Percentiles rank a stretch among this genome's conserved stretches.
Conservation (phyloP, 2,888 invertebrate species). For the Pollenia angustigena region DNA sequence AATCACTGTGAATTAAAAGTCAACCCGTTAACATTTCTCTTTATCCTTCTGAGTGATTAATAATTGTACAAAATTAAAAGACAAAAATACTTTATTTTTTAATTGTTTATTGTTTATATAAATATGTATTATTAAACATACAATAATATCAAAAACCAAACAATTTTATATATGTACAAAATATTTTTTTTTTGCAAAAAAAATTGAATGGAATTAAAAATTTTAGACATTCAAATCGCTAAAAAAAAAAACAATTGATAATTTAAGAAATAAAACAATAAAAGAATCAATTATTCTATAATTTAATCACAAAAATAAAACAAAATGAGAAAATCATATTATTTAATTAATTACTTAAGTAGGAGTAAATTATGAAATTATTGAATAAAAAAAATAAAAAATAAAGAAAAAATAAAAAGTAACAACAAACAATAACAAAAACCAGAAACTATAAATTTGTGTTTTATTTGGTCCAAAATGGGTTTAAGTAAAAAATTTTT, state of each 20-base stretch:
- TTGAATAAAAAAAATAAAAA: slow-evolving; percentile 59
- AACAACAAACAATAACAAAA: slow-evolving; percentile 35
- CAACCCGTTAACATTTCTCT: not conserved
- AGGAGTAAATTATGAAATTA: slow-evolving; percentile 68
- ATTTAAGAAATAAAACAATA: slow-evolving; percentile 50
- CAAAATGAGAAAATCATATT: slow-evolving; percentile 58
- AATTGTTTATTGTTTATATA: slow-evolving; percentile 14
- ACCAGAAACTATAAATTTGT: not conserved
- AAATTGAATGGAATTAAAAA: slow-evolving; percentile 53
- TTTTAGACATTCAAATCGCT: slow-evolving; percentile 59
- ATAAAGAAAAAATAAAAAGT: slow-evolving; percentile 33
- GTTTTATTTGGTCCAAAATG: slow-evolving; percentile 14
- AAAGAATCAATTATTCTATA: slow-evolving; percentile 47
- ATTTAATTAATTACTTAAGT: slow-evolving; percentile 72
- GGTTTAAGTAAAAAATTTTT: too few relatives aligned
- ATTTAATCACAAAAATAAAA: slow-evolving; percentile 57
- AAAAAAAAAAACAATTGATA: slow-evolving; percentile 57
- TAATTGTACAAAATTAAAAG: slow-evolving; percentile 21
- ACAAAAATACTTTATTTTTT: slow-evolving; percentile 37
- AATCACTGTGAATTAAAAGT: not conserved
- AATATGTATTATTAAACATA: not conserved
- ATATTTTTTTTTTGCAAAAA: slow-evolving; percentile 4
- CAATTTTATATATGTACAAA: slow-evolving; percentile 26
- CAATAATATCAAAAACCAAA: slow-evolving; percentile 11
- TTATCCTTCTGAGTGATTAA: not conserved